A percentile compares a stretch with the other conserved stretches of the same genome.
phyloP scores from a whole-genome alignment of 2,113 vertebrate genomes.

The Diadophis punctatus region DNA sequence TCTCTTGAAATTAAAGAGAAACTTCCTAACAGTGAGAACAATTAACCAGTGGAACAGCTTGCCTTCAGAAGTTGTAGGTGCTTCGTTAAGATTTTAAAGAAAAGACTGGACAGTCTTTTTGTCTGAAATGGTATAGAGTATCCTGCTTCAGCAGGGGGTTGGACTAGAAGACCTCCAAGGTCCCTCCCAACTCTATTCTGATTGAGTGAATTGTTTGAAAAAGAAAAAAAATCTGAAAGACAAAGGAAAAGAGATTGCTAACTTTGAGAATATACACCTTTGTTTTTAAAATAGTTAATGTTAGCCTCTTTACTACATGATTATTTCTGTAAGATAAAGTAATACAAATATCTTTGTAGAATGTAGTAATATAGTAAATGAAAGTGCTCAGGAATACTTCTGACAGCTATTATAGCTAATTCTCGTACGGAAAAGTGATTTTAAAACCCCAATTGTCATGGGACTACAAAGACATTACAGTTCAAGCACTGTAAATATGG shows the following conservation, averaged over 20 bases:
- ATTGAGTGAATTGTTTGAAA: background rate
- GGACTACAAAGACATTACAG: slow-evolving; percentile 7
- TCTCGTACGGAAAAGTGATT: slow-evolving; percentile 23
- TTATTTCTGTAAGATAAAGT: background rate
- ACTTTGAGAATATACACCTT: background rate
- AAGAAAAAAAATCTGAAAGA: no score
- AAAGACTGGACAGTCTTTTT: background rate
- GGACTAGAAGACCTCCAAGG: background rate
- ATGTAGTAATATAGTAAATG: slow-evolving; percentile 14
- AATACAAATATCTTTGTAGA: slow-evolving; percentile 17
- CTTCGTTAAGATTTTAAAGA: background rate
- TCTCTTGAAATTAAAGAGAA: background rate
- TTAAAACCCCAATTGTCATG: slow-evolving; percentile 29
- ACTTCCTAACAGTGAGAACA: background rate
- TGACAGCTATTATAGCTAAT: slow-evolving; percentile 9
- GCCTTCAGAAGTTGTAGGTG: background rate
- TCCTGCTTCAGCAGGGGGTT: background rate
- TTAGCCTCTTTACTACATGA: background rate
- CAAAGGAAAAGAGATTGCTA: background rate
- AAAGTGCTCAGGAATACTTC: background rate
- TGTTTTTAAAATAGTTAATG: background rate
- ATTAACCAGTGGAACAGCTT: background rate
- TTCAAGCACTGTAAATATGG: background rate
- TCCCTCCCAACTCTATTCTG: background rate
- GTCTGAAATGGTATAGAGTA: background rate